These are phyloP conservation scores for Rotaria socialis DNA, from an alignment of 2,888 invertebrate species.

Conservation along the genomic window DNA sequence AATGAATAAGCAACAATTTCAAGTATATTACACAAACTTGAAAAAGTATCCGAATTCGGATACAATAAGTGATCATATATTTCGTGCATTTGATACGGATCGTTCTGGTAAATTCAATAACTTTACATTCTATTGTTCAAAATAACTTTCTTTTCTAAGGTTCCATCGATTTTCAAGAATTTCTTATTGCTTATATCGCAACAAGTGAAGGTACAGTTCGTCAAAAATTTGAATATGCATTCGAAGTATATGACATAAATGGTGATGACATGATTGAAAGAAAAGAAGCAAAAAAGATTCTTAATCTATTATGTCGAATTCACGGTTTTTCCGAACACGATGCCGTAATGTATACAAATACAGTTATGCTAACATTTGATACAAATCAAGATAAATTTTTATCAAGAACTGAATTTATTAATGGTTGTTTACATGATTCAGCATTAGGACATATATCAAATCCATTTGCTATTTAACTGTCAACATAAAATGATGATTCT, in stretches of 20 bases:
- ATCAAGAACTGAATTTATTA: constrained; percentile 40
- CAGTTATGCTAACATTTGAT: constrained; percentile 33
- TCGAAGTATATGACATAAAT: constrained; percentile 1
- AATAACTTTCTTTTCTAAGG: background rate
- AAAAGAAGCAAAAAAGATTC: constrained; percentile 7
- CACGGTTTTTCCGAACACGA: background rate
- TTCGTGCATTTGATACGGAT: constrained; percentile 10
- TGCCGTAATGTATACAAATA: background rate
- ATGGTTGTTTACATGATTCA: constrained; percentile 27
- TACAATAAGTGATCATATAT: background rate
- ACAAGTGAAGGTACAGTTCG: background rate
- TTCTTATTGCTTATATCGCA: constrained; percentile 32
- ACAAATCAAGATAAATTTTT: constrained; percentile 41
- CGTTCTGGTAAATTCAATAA: background rate
- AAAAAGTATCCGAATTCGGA: background rate
- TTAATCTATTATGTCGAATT: background rate
- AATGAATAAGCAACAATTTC: constrained; percentile 27
- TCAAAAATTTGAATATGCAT: constrained; percentile 7
- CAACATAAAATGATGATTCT: too few relatives aligned
- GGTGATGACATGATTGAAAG: background rate
- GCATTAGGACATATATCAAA: background rate
- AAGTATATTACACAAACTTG: background rate
- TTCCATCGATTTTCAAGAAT: constrained; percentile 43
- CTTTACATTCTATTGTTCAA: background rate
- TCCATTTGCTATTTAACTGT: background rate